Conservation (phyloP, 1,140 invertebrate species). For the Hesperophylax magnus region DNA sequence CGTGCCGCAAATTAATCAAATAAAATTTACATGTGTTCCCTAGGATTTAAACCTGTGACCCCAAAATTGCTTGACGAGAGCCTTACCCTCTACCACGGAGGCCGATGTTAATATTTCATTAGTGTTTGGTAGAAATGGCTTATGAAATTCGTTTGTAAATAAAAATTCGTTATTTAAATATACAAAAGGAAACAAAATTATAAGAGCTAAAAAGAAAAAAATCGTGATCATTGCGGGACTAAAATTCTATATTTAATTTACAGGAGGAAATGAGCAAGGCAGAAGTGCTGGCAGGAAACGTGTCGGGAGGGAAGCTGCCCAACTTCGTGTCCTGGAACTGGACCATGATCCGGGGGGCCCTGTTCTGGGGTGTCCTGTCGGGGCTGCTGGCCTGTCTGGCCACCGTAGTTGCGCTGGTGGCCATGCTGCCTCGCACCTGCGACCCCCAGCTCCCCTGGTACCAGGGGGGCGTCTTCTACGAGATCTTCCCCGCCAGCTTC, state of each 20-base stretch:
- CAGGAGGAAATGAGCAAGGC: constrained; percentile 65
- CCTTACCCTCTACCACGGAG: too few species aligned
- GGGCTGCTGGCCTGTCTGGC: constrained; percentile 78
- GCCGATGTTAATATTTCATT: too few species aligned
- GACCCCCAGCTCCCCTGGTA: constrained; percentile 82
- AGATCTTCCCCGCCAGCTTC: constrained; percentile 87
- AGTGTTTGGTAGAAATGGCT: too few species aligned
- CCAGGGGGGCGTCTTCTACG: constrained; percentile 85
- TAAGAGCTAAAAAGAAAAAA: too few species aligned
- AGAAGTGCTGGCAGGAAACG: constrained; percentile 63
- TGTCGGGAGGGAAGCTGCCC: constrained; percentile 65
- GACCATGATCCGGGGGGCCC: constrained; percentile 80
- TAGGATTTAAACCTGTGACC: too few species aligned
- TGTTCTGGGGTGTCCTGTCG: constrained; percentile 80
- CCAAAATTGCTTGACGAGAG: too few species aligned
- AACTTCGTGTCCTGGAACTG: constrained; percentile 86
- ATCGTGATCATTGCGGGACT: too few species aligned
- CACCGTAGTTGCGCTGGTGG: constrained; percentile 79
- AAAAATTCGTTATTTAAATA: too few species aligned
- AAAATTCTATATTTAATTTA: constrained; percentile 35
- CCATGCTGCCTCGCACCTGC: constrained; percentile 79
- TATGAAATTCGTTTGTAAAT: too few species aligned
- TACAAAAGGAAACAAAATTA: too few species aligned
- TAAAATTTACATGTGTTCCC: too few species aligned
- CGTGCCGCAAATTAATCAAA: too few species aligned